These are phyloP conservation scores for Cercocebus atys DNA, from an alignment of 2,113 vertebrate genomes.

Conservation along the genomic window DNA sequence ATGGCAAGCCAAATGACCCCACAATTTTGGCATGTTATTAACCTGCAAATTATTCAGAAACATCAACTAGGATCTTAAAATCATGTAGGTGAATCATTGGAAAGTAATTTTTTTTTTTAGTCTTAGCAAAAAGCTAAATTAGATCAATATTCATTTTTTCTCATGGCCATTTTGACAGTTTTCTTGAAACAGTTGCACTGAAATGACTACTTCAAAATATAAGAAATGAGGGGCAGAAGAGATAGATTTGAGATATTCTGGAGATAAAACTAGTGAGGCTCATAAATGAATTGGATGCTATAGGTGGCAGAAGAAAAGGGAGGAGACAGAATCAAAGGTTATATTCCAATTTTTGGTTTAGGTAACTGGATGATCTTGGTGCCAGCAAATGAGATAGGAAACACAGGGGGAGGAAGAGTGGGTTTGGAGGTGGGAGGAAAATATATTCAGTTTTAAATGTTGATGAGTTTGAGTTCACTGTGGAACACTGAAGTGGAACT, in stretches of 20 bases:
- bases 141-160: not conserved
- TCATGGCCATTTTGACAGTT: not conserved
- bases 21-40: not conserved
- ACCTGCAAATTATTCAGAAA: not conserved
- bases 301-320: not conserved
- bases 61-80: not conserved
- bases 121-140: not conserved
- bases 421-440: not conserved
- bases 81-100: not conserved
- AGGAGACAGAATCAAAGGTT: not conserved
- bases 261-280: not conserved
- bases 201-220: not conserved
- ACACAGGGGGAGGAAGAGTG: not conserved
- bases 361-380: not conserved
- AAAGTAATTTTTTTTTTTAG: not conserved
- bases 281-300: not conserved
- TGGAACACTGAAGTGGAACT: not conserved
- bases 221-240: not conserved
- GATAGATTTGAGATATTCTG: not conserved
- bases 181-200: not conserved
- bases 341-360: not conserved
- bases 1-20: not conserved
- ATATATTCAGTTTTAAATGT: not conserved
- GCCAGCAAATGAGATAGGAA: not conserved
- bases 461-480: constrained; percentile 15